Conservation (phyloP, 2,113 vertebrate genomes). For the Meles meles region DNA sequence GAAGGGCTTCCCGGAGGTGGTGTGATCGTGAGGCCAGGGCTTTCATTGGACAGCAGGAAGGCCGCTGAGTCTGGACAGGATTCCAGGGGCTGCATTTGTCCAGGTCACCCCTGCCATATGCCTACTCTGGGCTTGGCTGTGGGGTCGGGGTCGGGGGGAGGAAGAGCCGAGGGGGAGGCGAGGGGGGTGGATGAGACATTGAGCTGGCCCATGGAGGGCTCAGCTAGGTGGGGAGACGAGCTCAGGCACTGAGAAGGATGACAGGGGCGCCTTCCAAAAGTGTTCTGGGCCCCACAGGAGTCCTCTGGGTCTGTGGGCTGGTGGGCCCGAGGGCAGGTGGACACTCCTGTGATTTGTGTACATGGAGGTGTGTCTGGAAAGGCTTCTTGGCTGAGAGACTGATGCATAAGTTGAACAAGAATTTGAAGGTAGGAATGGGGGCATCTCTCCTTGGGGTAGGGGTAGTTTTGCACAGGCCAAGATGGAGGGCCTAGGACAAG, state of each 20-base stretch:
- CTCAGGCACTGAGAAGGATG: neutral
- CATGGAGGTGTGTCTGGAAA: neutral
- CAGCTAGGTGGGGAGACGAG: neutral
- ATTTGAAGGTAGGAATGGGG: neutral
- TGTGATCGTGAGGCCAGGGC: neutral
- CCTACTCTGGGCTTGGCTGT: neutral
- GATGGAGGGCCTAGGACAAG: neutral
- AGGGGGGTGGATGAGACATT: neutral
- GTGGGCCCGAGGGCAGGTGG: neutral
- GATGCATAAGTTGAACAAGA: neutral
- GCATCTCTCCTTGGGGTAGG: neutral
- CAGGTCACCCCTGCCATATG: neutral
- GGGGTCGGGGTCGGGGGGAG: neutral
- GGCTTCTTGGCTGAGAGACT: neutral
- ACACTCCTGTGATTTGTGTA: neutral
- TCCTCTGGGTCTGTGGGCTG: no score
- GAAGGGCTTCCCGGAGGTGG: neutral
- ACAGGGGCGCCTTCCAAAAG: neutral
- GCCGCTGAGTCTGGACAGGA: neutral
- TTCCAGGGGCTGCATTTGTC: neutral
- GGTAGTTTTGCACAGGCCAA: neutral
- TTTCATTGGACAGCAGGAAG: neutral
- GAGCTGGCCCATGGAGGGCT: neutral
- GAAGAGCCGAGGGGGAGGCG: neutral
- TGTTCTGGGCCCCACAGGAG: neutral